These are phyloP conservation scores for Idris sp. DNA, from an alignment of 1,140 invertebrate genomes.

Conservation along the genomic window DNA sequence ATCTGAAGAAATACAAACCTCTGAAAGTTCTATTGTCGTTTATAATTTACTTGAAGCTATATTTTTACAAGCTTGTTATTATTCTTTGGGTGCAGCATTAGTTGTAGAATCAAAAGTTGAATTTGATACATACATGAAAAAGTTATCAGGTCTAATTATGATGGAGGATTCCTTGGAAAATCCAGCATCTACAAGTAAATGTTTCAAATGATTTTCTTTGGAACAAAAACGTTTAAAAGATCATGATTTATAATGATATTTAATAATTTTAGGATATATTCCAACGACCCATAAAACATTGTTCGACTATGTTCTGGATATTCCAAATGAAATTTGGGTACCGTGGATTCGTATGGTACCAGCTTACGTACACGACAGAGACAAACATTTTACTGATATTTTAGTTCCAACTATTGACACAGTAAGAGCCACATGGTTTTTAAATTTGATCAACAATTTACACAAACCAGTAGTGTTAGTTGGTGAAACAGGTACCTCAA, in stretches of 20 bases:
- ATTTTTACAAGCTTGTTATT: constrained; percentile 84
- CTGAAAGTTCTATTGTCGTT: constrained; percentile 38
- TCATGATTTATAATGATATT: no score
- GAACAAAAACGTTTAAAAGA: no score
- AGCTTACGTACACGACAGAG: constrained; percentile 85
- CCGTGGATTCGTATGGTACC: constrained; percentile 90
- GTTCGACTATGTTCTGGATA: constrained; percentile 90
- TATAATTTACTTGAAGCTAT: constrained; percentile 71
- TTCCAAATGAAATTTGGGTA: constrained; percentile 84
- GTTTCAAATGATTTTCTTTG: no score
- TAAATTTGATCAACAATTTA: constrained; percentile 87
- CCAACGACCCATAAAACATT: constrained; percentile 83
- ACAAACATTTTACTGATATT: constrained; percentile 88
- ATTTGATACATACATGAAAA: constrained; percentile 90
- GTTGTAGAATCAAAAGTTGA: constrained; percentile 82
- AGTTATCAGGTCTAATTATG: constrained; percentile 83
- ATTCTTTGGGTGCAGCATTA: constrained; percentile 89
- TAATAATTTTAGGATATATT: constrained; percentile 79
- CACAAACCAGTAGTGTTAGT: constrained; percentile 89
- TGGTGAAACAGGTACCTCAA: constrained; percentile 93
- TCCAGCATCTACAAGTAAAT: constrained; percentile 81
- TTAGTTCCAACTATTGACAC: constrained; percentile 94
- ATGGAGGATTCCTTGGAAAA: constrained; percentile 82
- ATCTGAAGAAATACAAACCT: background rate
- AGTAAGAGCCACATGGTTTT: constrained; percentile 86